These are phyloP conservation scores for Rallus crepitans DNA, from an alignment of 2,797 vertebrate species.

Conservation along the genomic window DNA sequence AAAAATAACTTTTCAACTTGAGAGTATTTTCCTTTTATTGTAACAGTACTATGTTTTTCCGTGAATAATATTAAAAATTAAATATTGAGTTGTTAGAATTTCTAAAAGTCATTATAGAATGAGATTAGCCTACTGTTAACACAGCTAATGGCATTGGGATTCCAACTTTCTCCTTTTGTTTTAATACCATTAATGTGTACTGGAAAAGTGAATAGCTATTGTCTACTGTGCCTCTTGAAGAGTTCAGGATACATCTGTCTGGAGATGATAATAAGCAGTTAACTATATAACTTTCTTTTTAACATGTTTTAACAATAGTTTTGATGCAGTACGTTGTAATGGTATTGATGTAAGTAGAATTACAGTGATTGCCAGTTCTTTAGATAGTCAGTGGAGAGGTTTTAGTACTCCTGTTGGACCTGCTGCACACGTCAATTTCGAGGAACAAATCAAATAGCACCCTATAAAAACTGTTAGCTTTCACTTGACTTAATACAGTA, in stretches of 20 bases:
- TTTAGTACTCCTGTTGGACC: slow-evolving; percentile 39
- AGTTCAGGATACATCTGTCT: background rate
- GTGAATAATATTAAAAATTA: background rate
- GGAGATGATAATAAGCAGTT: background rate
- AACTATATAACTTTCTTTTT: slow-evolving; percentile 40
- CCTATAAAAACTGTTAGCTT: slow-evolving; percentile 24
- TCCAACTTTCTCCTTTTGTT: slow-evolving; percentile 2
- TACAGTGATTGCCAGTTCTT: slow-evolving; percentile 25
- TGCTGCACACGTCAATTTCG: slow-evolving; percentile 26
- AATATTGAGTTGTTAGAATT: background rate
- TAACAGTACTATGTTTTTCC: background rate
- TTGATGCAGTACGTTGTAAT: slow-evolving; percentile 23
- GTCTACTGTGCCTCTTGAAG: background rate
- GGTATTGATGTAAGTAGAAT: slow-evolving; percentile 30
- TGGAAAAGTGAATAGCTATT: background rate
- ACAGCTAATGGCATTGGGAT: background rate
- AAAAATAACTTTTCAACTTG: slow-evolving; percentile 53
- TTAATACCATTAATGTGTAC: background rate
- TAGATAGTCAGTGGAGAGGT: slow-evolving; percentile 25
- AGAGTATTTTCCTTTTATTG: slow-evolving; percentile 18
- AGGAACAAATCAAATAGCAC: background rate
- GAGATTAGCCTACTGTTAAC: background rate
- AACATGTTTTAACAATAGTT: slow-evolving; percentile 49
- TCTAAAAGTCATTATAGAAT: background rate
- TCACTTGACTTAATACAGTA: slow-evolving; percentile 1